Percentiles rank a stretch among this genome's conserved stretches.
These are phyloP conservation scores for Minunthozetes semirufus DNA, from an alignment of 2,888 invertebrate species.

Conservation along the genomic window DNA sequence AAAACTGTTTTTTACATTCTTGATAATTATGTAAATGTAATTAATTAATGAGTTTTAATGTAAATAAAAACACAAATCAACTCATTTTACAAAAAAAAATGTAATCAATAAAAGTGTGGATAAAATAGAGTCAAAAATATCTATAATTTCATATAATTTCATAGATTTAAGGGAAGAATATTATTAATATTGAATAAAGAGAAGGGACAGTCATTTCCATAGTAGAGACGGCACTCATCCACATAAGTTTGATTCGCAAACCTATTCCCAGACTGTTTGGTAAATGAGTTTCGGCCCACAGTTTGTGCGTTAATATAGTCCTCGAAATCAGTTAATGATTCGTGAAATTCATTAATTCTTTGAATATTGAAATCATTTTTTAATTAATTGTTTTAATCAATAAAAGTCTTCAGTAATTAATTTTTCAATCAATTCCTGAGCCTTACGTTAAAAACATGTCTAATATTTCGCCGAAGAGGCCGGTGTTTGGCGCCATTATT, in stretches of 20 bases:
- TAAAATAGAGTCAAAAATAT: not conserved
- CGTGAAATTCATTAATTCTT: not conserved
- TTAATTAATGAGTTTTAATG: not conserved
- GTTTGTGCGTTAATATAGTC: constrained; percentile 17
- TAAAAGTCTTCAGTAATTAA: not conserved
- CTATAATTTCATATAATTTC: no score
- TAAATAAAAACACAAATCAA: no score
- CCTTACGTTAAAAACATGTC: constrained; percentile 28
- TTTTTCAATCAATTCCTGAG: not conserved
- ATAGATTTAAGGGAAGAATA: not conserved
- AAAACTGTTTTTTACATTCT: no score
- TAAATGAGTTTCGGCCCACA: not conserved
- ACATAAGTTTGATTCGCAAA: not conserved
- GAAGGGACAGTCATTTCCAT: constrained; percentile 23
- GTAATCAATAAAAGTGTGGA: no score
- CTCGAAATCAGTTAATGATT: not conserved
- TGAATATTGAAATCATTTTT: not conserved
- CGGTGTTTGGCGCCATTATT: constrained; percentile 1
- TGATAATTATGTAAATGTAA: not conserved
- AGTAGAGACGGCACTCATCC: not conserved
- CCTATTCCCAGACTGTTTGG: not conserved
- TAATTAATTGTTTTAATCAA: not conserved
- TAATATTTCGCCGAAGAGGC: constrained; percentile 14
- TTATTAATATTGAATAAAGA: constrained; percentile 30
- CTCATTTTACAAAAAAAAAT: not conserved